phyloP scores from a whole-genome alignment of 2,888 invertebrate genomes.

The Boloria selene region DNA sequence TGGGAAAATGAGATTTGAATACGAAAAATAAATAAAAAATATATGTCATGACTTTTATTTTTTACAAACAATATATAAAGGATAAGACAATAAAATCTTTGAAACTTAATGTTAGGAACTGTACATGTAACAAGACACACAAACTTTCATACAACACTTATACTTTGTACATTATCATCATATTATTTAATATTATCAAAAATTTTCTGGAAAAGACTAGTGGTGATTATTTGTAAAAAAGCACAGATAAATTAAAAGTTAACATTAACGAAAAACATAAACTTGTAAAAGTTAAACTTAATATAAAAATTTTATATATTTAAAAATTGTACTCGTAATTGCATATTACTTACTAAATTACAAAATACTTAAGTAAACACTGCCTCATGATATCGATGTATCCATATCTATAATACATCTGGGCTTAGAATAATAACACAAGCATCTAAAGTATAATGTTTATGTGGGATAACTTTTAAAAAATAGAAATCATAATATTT shows the following conservation, averaged over 20 bases:
- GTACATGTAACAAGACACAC: conserved; percentile 26
- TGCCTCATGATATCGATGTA: too few relatives aligned
- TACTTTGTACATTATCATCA: neutral
- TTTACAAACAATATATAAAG: conserved; percentile 23
- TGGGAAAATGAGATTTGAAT: conserved; percentile 33
- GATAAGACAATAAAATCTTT: conserved; percentile 27
- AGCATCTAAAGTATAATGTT: too few relatives aligned
- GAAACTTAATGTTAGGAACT: conserved; percentile 38
- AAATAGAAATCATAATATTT: too few relatives aligned
- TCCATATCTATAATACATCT: too few relatives aligned
- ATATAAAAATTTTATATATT: neutral
- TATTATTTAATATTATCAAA: conserved; percentile 3
- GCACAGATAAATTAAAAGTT: neutral
- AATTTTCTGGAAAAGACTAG: conserved; percentile 24
- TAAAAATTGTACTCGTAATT: conserved; percentile 13
- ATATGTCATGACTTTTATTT: conserved; percentile 39
- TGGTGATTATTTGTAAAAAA: conserved; percentile 11
- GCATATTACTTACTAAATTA: too few relatives aligned
- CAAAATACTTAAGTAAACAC: too few relatives aligned
- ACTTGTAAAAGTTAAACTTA: conserved; percentile 3
- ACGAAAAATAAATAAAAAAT: conserved; percentile 27
- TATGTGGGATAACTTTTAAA: too few relatives aligned
- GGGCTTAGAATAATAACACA: too few relatives aligned
- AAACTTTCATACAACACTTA: conserved; percentile 4
- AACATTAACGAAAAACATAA: neutral